These are phyloP conservation scores for Scolopax mira DNA, from an alignment of 2,113 vertebrate species.

Conservation along the genomic window DNA sequence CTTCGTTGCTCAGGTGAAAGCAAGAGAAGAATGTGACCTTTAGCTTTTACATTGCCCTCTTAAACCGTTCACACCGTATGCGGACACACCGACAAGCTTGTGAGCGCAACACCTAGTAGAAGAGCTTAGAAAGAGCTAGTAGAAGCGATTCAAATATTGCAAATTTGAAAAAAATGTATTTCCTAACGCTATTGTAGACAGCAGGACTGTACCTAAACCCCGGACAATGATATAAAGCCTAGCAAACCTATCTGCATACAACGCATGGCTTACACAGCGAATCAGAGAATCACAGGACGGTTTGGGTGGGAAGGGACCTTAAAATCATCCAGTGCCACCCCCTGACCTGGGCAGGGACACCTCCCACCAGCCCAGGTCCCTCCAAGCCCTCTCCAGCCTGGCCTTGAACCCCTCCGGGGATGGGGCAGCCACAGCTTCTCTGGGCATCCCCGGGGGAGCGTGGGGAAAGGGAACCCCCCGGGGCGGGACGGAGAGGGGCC, in stretches of 20 bases:
- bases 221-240: accelerated
- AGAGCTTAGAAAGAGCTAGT: not conserved
- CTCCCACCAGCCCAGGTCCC: not conserved
- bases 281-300: not conserved
- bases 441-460: not conserved
- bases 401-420: not conserved
- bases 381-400: not conserved
- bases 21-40: conserved; percentile 9
- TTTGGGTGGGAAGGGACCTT: not conserved
- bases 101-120: not conserved
- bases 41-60: not conserved
- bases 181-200: accelerated
- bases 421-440: not conserved
- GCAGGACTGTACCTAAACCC: accelerated
- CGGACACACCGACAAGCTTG: accelerated
- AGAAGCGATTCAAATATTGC: accelerated
- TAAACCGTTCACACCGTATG: accelerated
- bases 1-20: conserved; percentile 5
- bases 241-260: accelerated
- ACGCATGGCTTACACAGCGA: accelerated
- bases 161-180: accelerated
- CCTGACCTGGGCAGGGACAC: not conserved
- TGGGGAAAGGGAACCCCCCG: accelerated
- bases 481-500: not conserved
- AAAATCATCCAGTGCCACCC: not conserved